Evolutionary conservation across 2,888 invertebrate species (phyloP).

Genomic region (Ectemnius lituratus): DNA sequence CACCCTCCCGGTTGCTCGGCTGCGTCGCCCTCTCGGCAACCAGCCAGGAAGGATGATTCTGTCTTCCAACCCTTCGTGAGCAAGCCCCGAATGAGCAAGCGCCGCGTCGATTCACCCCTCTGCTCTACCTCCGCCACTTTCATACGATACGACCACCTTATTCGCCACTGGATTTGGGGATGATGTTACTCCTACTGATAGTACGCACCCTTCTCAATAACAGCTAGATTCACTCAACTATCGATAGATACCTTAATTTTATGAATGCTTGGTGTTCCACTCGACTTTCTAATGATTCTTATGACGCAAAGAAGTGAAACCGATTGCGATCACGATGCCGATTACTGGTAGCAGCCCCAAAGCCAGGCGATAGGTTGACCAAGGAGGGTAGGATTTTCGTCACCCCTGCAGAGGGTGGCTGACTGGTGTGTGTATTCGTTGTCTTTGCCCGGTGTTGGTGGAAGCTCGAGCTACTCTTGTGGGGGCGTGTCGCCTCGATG

Average conservation of each 20-base stretch:
- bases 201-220: neutral
- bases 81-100: slow-evolving; percentile 45
- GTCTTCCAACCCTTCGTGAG: slow-evolving; percentile 41
- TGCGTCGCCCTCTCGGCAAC: neutral
- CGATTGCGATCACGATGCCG: neutral
- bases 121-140: neutral
- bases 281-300: neutral
- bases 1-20: slow-evolving; percentile 12
- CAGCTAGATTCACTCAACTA: neutral
- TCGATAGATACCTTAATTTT: too few species aligned
- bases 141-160: neutral
- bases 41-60: slow-evolving; percentile 49
- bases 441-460: slow-evolving; percentile 69
- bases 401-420: slow-evolving; percentile 24
- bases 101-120: slow-evolving; percentile 33
- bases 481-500: slow-evolving; percentile 78
- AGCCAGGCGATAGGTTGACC: too few species aligned
- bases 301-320: neutral
- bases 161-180: slow-evolving; percentile 8
- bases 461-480: slow-evolving; percentile 70
- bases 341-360: too few species aligned
- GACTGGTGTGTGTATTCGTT: slow-evolving; percentile 61
- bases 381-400: slow-evolving; percentile 36
- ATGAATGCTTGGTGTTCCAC: neutral
- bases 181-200: neutral